Percentiles rank a stretch among this genome's conserved stretches.
phyloP scores from a whole-genome alignment of 1,140 invertebrate genomes.

The Cyrtorhinus lividipennis region DNA sequence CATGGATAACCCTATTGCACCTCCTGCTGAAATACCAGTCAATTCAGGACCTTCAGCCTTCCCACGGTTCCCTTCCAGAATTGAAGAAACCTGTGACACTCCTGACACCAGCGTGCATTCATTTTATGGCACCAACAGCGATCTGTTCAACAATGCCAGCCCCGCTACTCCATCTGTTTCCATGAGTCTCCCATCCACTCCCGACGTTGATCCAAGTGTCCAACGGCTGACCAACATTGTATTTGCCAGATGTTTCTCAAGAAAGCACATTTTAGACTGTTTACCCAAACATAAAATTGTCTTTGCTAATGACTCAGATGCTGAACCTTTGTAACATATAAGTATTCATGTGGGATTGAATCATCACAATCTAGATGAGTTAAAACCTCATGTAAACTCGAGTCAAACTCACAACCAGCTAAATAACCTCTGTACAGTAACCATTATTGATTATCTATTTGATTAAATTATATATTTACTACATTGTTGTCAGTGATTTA shows the following conservation, averaged over 20 bases:
- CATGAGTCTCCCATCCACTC: background rate
- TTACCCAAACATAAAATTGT: slow-evolving; percentile 13
- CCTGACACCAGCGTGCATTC: background rate
- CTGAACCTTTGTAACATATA: background rate
- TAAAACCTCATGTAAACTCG: too few species aligned
- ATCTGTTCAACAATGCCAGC: background rate
- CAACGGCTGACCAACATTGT: slow-evolving; percentile 2
- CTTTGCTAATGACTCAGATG: slow-evolving; percentile 12
- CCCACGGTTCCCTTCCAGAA: background rate
- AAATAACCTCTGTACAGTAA: too few species aligned
- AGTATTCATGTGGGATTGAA: too few species aligned
- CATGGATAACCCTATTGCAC: too few species aligned
- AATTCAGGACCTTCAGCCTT: background rate
- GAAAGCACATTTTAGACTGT: background rate
- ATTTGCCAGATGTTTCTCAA: slow-evolving; percentile 11
- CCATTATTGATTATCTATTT: too few species aligned
- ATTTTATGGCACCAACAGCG: background rate
- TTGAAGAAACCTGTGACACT: background rate
- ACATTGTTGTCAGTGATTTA: too few species aligned
- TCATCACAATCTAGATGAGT: too few species aligned
- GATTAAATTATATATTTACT: too few species aligned
- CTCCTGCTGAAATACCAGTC: background rate
- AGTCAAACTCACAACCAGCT: too few species aligned
- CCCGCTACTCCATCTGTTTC: background rate
- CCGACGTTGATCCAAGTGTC: background rate